phyloP scores from a whole-genome alignment of 2,888 invertebrate genomes.

The Galerucella pusilla region DNA sequence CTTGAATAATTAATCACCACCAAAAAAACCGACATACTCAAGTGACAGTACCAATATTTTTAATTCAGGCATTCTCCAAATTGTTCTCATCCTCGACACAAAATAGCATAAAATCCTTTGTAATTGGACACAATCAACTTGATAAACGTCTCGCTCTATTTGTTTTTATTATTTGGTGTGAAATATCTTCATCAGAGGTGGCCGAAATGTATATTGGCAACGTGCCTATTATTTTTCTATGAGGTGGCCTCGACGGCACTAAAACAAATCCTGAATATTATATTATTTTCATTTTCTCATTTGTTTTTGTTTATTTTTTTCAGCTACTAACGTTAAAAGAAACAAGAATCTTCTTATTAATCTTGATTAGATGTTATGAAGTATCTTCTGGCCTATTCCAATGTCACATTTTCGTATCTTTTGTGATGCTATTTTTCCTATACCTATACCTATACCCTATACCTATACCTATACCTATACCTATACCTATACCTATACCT shows the following conservation, averaged over 20 bases:
- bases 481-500: too few species aligned
- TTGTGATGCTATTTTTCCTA: too few species aligned
- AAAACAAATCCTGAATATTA: background rate
- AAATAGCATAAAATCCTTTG: constrained; percentile 24
- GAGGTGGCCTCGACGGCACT: constrained; percentile 15
- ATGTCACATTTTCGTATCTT: too few species aligned
- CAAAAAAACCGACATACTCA: background rate
- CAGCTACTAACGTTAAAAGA: too few species aligned
- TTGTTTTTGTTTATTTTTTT: background rate
- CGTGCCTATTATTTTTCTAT: constrained; percentile 30
- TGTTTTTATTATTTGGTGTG: constrained; percentile 16
- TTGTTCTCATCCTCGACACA: constrained; percentile 5
- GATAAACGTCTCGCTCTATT: constrained; percentile 18
- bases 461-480: too few species aligned
- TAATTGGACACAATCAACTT: constrained; percentile 27
- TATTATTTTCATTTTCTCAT: background rate
- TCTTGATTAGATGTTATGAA: too few species aligned
- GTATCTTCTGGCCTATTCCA: too few species aligned
- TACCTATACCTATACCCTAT: too few species aligned
- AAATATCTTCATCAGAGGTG: constrained; percentile 28
- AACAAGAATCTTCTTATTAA: too few species aligned
- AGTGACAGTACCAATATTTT: background rate
- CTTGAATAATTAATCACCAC: background rate
- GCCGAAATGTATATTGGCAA: constrained; percentile 27
- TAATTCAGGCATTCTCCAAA: background rate